These are phyloP conservation scores for Callopanchax toddi DNA, from an alignment of 2,113 vertebrate genomes.

Conservation along the genomic window DNA sequence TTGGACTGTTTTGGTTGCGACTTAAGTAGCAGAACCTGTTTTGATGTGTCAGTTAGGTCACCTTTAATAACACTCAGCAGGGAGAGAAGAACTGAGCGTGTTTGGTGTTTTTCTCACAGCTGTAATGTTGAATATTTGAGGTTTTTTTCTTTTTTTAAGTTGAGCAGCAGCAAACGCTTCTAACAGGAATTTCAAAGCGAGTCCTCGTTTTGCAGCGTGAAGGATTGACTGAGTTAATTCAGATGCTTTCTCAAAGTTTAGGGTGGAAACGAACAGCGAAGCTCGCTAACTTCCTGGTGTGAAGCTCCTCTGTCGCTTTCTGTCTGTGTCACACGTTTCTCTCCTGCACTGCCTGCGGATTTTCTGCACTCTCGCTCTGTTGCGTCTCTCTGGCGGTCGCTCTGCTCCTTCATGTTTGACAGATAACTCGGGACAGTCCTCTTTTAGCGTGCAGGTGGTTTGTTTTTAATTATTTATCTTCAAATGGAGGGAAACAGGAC, in stretches of 20 bases:
- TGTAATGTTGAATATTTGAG: too few species aligned
- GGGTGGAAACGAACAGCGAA: neutral
- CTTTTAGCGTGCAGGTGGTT: conserved; percentile 11
- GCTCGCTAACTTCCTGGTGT: conserved; percentile 1
- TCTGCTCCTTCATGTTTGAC: conserved; percentile 15
- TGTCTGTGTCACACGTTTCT: conserved; percentile 35
- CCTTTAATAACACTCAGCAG: conserved; percentile 1
- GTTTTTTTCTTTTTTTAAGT: too few species aligned
- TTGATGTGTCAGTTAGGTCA: conserved; percentile 28
- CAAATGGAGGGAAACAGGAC: neutral
- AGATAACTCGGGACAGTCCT: conserved; percentile 9
- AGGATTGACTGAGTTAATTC: too few species aligned
- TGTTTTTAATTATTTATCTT: neutral
- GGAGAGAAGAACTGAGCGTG: neutral
- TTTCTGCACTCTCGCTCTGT: conserved; percentile 4
- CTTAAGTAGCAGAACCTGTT: conserved; percentile 50
- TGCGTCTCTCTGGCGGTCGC: conserved; percentile 8
- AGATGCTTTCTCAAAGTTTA: conserved; percentile 12
- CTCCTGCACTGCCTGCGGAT: conserved; percentile 23
- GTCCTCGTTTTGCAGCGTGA: too few species aligned
- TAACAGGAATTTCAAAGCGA: too few species aligned
- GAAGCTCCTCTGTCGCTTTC: conserved; percentile 35
- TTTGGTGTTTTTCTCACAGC: neutral
- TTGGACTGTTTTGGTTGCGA: conserved; percentile 18
- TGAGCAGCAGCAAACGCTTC: too few species aligned